Base-by-base conservation (phyloP, 2,888 invertebrate species). In the Mylabris sibirica region DNA sequence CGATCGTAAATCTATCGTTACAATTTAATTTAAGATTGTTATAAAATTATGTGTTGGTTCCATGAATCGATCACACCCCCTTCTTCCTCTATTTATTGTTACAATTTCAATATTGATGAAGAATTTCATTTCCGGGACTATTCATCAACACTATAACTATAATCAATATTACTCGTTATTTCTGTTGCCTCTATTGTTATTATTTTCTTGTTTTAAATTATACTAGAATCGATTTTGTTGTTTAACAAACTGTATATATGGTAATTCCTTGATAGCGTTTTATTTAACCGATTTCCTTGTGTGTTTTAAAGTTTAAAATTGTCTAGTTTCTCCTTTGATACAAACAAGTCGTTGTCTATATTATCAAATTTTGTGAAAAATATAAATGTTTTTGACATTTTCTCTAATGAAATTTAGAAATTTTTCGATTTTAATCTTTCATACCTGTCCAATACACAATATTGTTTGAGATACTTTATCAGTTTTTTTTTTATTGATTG, bases 151-250 rank as follows among this genome's bases (percentile, higher is more conserved):
- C 9, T 35, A 35, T 8, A 9, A 17, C 3, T 17, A 35, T 60
- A 35, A 35, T 60, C 60, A 14, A 60, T 82, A 82, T 82, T 79
- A 17, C 5, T 17, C 6, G 2, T n/a, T n/a, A 3, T 44, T 1
- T 17, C 2, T 17, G 1, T 17, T 44, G 6, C 8, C 6, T 8
- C n/a, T 38, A 6, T 17, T 17, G 6, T 44, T n/a, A n/a, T n/a
- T n/a, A n/a, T n/a, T n/a, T n/a, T n/a, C n/a, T n/a, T 44, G n/a
- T 44, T n/a, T n/a, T 44, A 44, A 44, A n/a, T 3, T 17, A 44
- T n/a, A 17, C n/a, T 44, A 5, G 17, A 44, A 44, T 44, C n/a
- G 14, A 4, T 14, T 41, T 41, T 12, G 14, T 12, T 41, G 41
- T 41, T 14, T n/a, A 14, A n/a, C 11, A 38, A 38, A 38, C 8